Percentiles rank a stretch among this genome's conserved stretches.
Evolutionary conservation across 2,113 vertebrate species (phyloP).

Genomic region (Hippocampus comes): DNA sequence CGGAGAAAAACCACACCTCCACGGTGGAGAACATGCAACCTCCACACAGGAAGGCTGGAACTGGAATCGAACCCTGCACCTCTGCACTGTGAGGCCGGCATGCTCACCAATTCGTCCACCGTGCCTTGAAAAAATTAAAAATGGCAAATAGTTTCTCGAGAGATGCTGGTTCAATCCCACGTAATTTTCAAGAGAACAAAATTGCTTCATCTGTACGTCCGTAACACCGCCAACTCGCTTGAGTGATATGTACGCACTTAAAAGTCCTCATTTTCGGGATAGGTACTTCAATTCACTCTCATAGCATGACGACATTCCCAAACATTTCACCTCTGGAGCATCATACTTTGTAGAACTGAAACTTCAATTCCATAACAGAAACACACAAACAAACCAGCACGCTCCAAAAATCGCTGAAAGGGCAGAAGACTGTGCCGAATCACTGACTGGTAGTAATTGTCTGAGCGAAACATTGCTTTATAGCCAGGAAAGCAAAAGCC

Average conservation of each 20-base stretch:
- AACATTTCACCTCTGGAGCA: neutral
- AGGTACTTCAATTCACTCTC: neutral
- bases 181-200: too few relatives aligned
- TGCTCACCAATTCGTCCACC: too few relatives aligned
- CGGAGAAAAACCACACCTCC: too few relatives aligned
- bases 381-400: constrained; percentile 29
- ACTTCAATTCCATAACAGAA: neutral
- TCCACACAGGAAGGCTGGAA: too few relatives aligned
- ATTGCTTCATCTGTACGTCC: too few relatives aligned
- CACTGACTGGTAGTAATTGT: constrained; percentile 41
- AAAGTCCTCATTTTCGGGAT: too few relatives aligned
- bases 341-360: neutral
- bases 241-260: neutral
- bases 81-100: too few relatives aligned
- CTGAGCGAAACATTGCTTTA: constrained; percentile 46
- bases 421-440: constrained; percentile 22
- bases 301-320: neutral
- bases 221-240: neutral
- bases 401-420: constrained; percentile 25
- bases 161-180: too few relatives aligned
- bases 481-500: constrained; percentile 38
- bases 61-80: too few relatives aligned
- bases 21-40: too few relatives aligned
- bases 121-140: too few relatives aligned
- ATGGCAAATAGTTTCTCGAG: too few relatives aligned